Evolutionary conservation across 2,113 vertebrate species (phyloP).

Genomic region (Prunella himalayana): DNA sequence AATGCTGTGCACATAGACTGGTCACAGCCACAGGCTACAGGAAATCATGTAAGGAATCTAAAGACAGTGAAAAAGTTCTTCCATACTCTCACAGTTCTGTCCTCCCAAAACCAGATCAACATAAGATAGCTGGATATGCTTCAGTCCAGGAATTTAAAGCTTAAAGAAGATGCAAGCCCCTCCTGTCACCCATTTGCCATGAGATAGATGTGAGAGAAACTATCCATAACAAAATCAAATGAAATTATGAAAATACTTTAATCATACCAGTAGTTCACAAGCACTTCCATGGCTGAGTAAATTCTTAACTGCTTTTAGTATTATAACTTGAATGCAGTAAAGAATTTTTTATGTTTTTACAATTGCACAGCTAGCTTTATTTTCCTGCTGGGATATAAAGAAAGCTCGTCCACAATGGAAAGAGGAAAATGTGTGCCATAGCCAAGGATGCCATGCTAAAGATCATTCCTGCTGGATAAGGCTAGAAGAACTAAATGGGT

Average conservation of each 20-base stretch:
- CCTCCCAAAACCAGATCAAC: background rate
- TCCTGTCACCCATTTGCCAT: background rate
- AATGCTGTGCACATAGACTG: rapidly evolving
- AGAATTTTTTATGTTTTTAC: background rate
- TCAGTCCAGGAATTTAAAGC: background rate
- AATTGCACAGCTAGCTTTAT: background rate
- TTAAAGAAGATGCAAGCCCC: background rate
- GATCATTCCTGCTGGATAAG: background rate
- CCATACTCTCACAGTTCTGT: background rate
- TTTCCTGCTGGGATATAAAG: background rate
- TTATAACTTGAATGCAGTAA: background rate
- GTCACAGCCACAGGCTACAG: background rate
- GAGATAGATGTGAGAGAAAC: background rate
- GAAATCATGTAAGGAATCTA: background rate
- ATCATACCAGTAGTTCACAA: background rate
- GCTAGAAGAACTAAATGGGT: background rate
- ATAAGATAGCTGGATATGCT: background rate
- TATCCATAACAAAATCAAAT: background rate
- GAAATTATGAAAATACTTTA: background rate
- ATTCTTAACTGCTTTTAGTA: background rate
- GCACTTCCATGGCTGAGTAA: background rate
- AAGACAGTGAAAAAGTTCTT: background rate
- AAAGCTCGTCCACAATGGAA: background rate
- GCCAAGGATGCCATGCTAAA: background rate
- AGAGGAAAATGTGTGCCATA: background rate